Evolutionary conservation across 2,888 invertebrate genomes (phyloP).

Genomic region (Pheosia gnoma): DNA sequence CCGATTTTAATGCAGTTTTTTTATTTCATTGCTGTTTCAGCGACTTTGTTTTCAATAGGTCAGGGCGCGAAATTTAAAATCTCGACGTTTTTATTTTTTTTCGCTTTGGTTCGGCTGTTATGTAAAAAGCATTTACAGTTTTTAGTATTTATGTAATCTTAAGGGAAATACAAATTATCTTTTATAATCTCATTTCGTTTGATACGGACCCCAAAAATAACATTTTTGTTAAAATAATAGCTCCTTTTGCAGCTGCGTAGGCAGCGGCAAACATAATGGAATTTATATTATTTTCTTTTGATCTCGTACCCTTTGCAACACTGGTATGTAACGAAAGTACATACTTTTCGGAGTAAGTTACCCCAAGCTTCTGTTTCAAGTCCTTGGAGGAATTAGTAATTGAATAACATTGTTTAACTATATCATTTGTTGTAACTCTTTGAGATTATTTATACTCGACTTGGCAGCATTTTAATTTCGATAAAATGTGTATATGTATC

Average conservation of each 20-base stretch:
- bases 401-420: neutral
- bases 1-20: too few species aligned
- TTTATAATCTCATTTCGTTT: neutral
- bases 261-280: slow-evolving; percentile 32
- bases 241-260: slow-evolving; percentile 17
- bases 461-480: too few species aligned
- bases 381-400: slow-evolving; percentile 9
- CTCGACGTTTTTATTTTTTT: too few species aligned
- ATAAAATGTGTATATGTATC: too few species aligned
- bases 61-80: too few species aligned
- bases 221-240: slow-evolving; percentile 17
- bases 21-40: too few species aligned
- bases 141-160: neutral
- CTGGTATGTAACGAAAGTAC: slow-evolving; percentile 38
- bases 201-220: neutral
- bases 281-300: slow-evolving; percentile 43
- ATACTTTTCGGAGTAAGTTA: slow-evolving; percentile 35
- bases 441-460: too few species aligned
- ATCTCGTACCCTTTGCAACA: slow-evolving; percentile 39
- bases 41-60: too few species aligned
- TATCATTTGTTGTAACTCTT: too few species aligned
- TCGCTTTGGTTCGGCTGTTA: too few species aligned
- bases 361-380: slow-evolving; percentile 26
- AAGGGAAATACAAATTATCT: neutral
- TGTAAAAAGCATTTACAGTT: neutral